Percentiles rank a stretch among this genome's conserved stretches.
Conservation (phyloP, 2,888 invertebrate genomes). For the Erebia ligea region DNA sequence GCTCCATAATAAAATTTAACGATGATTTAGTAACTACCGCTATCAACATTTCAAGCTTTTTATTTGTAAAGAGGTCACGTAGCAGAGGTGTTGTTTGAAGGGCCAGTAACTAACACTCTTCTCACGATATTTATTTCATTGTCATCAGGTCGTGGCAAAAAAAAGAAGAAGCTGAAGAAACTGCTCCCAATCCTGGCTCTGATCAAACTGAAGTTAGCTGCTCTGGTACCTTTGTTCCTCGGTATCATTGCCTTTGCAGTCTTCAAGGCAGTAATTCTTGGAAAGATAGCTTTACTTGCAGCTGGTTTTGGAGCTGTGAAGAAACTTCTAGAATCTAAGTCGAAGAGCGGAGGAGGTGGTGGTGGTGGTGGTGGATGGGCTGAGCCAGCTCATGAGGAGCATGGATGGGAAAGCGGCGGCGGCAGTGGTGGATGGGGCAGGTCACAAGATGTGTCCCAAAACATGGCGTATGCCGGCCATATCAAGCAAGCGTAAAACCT, state of each 20-base stretch:
- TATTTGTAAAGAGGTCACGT: no score
- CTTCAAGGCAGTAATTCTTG: slow-evolving; percentile 92
- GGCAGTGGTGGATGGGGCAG: slow-evolving; percentile 86
- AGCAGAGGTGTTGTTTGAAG: neutral
- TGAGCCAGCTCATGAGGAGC: slow-evolving; percentile 85
- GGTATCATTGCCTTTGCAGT: slow-evolving; percentile 90
- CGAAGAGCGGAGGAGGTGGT: slow-evolving; percentile 82
- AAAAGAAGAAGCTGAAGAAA: slow-evolving; percentile 90
- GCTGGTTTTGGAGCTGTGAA: slow-evolving; percentile 86
- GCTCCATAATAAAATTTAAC: no score
- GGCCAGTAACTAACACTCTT: neutral
- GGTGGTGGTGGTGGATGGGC: slow-evolving; percentile 83
- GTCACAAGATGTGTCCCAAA: slow-evolving; percentile 83
- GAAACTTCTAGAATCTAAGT: slow-evolving; percentile 89
- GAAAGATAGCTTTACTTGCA: slow-evolving; percentile 91
- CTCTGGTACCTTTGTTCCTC: slow-evolving; percentile 89
- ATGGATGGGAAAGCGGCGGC: slow-evolving; percentile 78
- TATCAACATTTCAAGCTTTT: no score
- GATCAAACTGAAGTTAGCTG: slow-evolving; percentile 89
- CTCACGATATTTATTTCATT: slow-evolving; percentile 42
- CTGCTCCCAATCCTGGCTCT: slow-evolving; percentile 89
- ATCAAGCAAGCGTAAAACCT: slow-evolving; percentile 64
- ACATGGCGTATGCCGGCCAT: slow-evolving; percentile 88
- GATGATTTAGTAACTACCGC: no score
- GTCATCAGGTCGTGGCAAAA: slow-evolving; percentile 88